Evolutionary conservation across 2,888 invertebrate species (phyloP), one percentile per base, ranked within the genome.

Genomic region (Blastobasis adustella): DNA sequence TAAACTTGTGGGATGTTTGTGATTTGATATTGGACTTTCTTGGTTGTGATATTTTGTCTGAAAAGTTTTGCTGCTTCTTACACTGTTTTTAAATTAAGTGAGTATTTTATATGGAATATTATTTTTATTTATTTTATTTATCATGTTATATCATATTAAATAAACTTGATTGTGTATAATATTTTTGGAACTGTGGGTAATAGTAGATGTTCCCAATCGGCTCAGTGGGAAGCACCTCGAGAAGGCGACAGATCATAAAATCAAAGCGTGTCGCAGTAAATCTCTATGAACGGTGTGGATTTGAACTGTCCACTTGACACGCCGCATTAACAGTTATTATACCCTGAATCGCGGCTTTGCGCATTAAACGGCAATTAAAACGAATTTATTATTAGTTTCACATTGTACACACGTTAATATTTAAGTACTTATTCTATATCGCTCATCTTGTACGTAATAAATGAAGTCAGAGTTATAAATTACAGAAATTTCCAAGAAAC

Each of bases 191-290:
- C 23, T 23, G 23, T 23, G 23, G 23, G 23, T 23, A 23, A 23
- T 23, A 23, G 23, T 2, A 23, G 23, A 2, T 23, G 23, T 23
- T 23, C 23, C 3, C 23, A 23, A 23, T n/a, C 23, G 23, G 23
- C 23, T 23, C 23, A 23, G 3, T 23, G 23, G 23, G 23, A 37
- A 62, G 56, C 37, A 65, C 67, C 37, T 65, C 67, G 64, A 66
- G 76, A 71, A 74, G 71, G 65, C 67, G 66, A 65, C 59, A 65
- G 67, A 70, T 76, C 64, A 66, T 73, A 67, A 77, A 79, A 81
- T 84, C 77, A 82, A 80, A 82, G 76, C 81, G 82, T 84, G 64
- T 71, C 79, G 74, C 73, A 72, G 75, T 85, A 84, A 86, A 88
- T 88, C 85, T 85, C 69, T 57, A 61, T 60, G 71, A 72, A 71